Evolutionary conservation across 2,888 invertebrate genomes (phyloP), one percentile per base, ranked within the genome.

Genomic region (Mythimna albipuncta): DNA sequence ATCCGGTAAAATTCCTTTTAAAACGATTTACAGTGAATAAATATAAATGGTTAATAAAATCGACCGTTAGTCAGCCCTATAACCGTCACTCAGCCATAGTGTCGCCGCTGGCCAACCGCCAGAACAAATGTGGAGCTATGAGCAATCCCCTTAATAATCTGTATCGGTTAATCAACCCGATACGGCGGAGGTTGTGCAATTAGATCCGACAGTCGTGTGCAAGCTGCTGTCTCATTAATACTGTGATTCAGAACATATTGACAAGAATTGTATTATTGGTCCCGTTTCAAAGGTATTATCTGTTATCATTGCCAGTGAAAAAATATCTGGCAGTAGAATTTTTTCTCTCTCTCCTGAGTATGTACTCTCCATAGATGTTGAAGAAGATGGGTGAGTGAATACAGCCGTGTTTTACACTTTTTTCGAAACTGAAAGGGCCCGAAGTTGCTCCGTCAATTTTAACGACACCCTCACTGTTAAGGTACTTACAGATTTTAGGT

Each of bases 131-230:
- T 89, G 91, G 91, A 90, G 90, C 93, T 93, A 91, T 93, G 93
- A 94, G 93, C 94, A 93, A 94, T 92, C 90, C 92, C 85, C 92
- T 91, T 94, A 93, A 95, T 94, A 94, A 93, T 91, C 90, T 92
- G 91, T 91, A 93, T 93, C 94, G 95, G 94, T 94, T 95, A 94
- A 95, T 95, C 94, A 95, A 95, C 94, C 92, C 94, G 87, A 93
- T 92, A 87, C 89, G 77, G 77, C 74, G 88, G 92, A 92, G 92
- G 92, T 92, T 94, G 91, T 79, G 89, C 88, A 92, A 92, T 91
- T 89, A 89, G 85, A 90, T 81, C 76, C 83, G 83, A 85, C 77
- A 81, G 83, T 72, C 79, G 78, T 81, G 81, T 72, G 73, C 77
- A 81, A 79, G 74, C 64, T 65, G 75, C 61, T 77, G 75, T 81